Base-by-base conservation (phyloP, 2,113 vertebrate species). In the Blennius ocellaris region DNA sequence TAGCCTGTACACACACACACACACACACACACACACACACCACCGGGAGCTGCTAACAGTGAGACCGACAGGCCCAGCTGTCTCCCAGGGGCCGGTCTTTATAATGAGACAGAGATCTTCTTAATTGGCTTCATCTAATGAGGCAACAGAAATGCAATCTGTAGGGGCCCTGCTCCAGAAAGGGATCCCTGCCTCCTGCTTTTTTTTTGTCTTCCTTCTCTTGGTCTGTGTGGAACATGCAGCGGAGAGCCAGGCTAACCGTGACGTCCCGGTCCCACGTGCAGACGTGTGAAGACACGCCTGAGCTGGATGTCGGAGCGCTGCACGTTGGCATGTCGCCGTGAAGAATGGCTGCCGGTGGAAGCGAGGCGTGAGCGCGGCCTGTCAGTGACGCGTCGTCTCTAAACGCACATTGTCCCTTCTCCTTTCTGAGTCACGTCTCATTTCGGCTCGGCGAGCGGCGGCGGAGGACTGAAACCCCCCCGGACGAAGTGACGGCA, bases 71-170 rank as follows among this genome's bases (percentile, higher is more conserved):
- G 85, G 64, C 79, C 87, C 94, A 94, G 92, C 90, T 93, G 90
- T 83, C 90, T 87, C 85, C 66, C 76, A 71, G 62, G 75, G 92
- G 78, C 88, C 87, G 84, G 89, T 89, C 85, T 85, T 86, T 91
- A 93, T 95, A 95, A 95, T 92, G 87, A 96, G 93, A 88, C 92
- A 86, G 82, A 91, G 91, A 88, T 87, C 91, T 93, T 93, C 92
- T 93, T 96, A 96, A 94, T 95, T 95, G 94, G 84, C 91, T 85
- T 90, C 90, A 88, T 84, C 89, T 95, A 96, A 96, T 95, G 94
- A 94, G 93, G 90, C 93, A 88, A 90, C 73, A 87, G 79, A 85
- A 86, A 72, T 76, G 92, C 94, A 93, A 92, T 92, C 92, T 96
- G 93, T 89, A 87, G 90, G 89, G 93, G 93, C 89, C 80, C 80